These are phyloP conservation scores for Punctoribates punctum DNA, from an alignment of 2,888 invertebrate species.

Conservation along the genomic window DNA sequence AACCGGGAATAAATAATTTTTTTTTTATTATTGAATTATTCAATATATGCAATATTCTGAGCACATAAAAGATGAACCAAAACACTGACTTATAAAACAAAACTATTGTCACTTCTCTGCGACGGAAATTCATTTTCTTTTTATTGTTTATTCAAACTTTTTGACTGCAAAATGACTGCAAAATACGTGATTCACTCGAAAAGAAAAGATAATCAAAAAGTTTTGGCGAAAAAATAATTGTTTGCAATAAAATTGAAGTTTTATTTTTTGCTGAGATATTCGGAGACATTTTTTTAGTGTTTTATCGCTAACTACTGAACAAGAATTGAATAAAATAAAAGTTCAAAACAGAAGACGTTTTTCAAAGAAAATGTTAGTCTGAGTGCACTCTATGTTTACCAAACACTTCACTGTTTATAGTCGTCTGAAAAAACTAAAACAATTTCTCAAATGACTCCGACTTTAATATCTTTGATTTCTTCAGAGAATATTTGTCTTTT, in stretches of 20 bases:
- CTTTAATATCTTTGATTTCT: no score
- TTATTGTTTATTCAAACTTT: not conserved
- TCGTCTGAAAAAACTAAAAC: no score
- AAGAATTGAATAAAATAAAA: not conserved
- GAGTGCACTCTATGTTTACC: no score
- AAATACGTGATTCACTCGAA: constrained; percentile 1
- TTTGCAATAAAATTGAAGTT: constrained; percentile 15
- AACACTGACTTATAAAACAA: constrained; percentile 11
- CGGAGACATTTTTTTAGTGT: not conserved
- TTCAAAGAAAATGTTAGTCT: not conserved
- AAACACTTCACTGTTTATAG: no score
- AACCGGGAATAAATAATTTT: not conserved
- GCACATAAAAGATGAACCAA: not conserved
- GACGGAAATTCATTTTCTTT: not conserved
- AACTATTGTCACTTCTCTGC: not conserved
- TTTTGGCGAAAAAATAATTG: not conserved
- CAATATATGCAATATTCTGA: not conserved
- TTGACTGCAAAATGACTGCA: not conserved
- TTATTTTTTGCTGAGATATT: not conserved
- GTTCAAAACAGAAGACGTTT: not conserved
- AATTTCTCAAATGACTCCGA: no score
- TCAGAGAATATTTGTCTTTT: no score
- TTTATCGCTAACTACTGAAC: not conserved
- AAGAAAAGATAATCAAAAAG: not conserved
- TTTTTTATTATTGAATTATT: not conserved